phyloP scores from a whole-genome alignment of 35 echinoderm and acorn worm species.

The Holothuria glaberrima region DNA sequence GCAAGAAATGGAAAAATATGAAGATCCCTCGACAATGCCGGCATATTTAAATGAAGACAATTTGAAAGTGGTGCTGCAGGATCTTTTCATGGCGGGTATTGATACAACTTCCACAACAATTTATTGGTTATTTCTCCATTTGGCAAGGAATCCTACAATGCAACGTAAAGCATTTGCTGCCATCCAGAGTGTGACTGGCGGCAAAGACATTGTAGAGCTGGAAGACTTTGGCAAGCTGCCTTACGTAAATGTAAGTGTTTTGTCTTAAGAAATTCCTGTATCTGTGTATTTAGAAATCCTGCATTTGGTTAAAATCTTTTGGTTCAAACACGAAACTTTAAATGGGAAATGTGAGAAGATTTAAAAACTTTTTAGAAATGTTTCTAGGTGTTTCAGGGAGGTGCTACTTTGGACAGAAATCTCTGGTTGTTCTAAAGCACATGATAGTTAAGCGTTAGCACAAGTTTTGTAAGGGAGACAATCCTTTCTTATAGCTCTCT shows the following conservation, averaged over 20 bases:
- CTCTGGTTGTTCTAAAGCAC: too few species aligned
- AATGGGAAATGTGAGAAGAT: too few species aligned
- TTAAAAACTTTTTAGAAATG: too few species aligned
- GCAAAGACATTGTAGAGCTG: neutral
- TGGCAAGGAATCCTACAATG: constrained; percentile 13
- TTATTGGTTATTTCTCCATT: constrained; percentile 25
- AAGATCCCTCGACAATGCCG: neutral
- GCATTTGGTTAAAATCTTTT: too few species aligned
- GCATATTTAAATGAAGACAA: constrained; percentile 38
- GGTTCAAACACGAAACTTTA: too few species aligned
- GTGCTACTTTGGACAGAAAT: too few species aligned
- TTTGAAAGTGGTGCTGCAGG: constrained; percentile 35
- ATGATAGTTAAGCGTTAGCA: too few species aligned
- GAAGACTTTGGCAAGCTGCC: constrained; percentile 21
- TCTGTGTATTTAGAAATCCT: too few species aligned
- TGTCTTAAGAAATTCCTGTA: neutral
- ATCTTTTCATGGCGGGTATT: constrained; percentile 24
- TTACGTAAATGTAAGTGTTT: constrained; percentile 26
- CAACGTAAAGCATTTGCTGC: constrained; percentile 5
- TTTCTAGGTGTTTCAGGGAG: too few species aligned
- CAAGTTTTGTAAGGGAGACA: too few species aligned
- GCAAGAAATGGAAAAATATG: constrained; percentile 46
- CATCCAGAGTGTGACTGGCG: neutral
- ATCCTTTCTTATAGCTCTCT: too few species aligned
- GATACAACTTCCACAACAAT: constrained; percentile 22